These are phyloP conservation scores for Hirtodrosophila duncani DNA, from an alignment of 2,888 invertebrate genomes.

Conservation along the genomic window DNA sequence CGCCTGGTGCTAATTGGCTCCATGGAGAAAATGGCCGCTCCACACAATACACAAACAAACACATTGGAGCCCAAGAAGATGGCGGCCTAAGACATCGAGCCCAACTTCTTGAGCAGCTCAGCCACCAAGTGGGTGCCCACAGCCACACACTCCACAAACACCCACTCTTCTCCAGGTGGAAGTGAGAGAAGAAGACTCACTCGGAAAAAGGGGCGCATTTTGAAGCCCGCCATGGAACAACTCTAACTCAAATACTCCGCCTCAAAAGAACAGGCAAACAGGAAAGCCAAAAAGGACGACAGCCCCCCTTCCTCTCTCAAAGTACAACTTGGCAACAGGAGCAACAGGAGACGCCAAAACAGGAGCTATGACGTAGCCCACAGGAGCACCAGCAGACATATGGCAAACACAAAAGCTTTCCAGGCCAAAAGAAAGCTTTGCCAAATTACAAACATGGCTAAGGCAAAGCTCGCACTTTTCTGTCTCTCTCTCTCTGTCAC, in stretches of 20 bases:
- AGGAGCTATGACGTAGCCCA: conserved; percentile 57
- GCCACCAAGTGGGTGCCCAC: not conserved
- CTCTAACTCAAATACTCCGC: conserved; percentile 77
- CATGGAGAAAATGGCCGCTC: conserved; percentile 76
- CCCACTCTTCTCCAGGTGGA: not conserved
- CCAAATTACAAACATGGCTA: conserved; percentile 4
- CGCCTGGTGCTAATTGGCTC: conserved; percentile 74
- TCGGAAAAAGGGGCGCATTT: conserved; percentile 20
- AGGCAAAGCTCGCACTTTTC: conserved; percentile 8
- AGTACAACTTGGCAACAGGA: conserved; percentile 9
- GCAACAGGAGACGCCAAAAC: conserved; percentile 45
- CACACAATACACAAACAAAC: conserved; percentile 25
- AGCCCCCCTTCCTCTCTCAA: not conserved
- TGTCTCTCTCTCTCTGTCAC: not conserved
- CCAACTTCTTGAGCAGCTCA: conserved; percentile 19
- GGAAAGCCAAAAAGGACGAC: conserved; percentile 27
- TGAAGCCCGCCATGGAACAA: conserved; percentile 62
- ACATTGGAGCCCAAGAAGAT: conserved; percentile 14
- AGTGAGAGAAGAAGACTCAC: conserved; percentile 5
- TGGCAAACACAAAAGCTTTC: conserved; percentile 20
- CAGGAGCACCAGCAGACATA: conserved; percentile 19
- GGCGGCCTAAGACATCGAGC: conserved; percentile 21
- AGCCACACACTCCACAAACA: not conserved
- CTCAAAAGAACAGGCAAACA: conserved; percentile 72
- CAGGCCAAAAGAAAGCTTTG: no score